Conservation (phyloP, 2,888 invertebrate genomes). For the Tetheella fluctuosa region DNA sequence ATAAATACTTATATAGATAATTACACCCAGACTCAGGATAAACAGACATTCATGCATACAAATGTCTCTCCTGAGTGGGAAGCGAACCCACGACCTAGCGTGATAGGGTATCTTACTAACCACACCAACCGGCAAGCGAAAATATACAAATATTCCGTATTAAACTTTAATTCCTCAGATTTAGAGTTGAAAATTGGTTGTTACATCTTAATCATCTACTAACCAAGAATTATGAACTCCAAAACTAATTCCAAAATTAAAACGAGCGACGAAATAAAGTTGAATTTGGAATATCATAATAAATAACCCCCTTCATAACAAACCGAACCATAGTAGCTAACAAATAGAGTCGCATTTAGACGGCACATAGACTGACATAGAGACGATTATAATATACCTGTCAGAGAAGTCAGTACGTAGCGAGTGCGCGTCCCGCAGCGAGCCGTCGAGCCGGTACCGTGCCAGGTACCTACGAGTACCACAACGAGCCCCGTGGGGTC, state of each 20-base stretch:
- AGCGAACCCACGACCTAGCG: too few relatives aligned
- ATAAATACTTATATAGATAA: too few relatives aligned
- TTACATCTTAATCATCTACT: neutral
- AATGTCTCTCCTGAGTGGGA: too few relatives aligned
- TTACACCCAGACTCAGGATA: too few relatives aligned
- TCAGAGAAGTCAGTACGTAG: slow-evolving; percentile 73
- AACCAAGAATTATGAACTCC: neutral
- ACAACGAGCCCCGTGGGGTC: slow-evolving; percentile 11
- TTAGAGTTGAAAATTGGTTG: neutral
- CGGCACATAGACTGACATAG: neutral
- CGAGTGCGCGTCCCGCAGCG: slow-evolving; percentile 64
- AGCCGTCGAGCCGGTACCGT: slow-evolving; percentile 42
- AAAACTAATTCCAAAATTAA: neutral
- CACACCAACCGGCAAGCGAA: too few relatives aligned
- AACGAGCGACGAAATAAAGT: neutral
- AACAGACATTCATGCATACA: too few relatives aligned
- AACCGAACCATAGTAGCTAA: neutral
- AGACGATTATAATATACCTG: slow-evolving; percentile 62
- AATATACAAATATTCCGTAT: neutral
- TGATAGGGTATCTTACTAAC: too few relatives aligned
- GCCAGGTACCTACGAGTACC: slow-evolving; percentile 43
- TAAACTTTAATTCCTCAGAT: neutral
- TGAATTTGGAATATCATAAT: neutral
- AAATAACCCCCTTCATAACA: neutral
- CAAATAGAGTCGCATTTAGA: neutral